These are phyloP conservation scores for Illadopsis cleaveri DNA, from an alignment of 2,113 vertebrate species.

Conservation along the genomic window DNA sequence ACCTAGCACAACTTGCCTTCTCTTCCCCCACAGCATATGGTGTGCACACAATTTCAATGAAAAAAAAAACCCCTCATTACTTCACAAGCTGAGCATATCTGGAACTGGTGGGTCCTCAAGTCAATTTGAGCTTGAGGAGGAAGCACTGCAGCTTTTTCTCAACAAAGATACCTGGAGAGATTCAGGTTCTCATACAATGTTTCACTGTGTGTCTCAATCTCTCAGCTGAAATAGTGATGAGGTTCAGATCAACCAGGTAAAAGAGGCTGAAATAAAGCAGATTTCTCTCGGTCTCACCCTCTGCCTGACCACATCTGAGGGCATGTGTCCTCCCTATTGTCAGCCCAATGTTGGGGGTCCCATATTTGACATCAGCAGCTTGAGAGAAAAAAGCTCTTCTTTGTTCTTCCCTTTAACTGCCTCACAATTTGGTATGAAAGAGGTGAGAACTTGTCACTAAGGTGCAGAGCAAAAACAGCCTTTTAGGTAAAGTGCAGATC, in stretches of 20 bases:
- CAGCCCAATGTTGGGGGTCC: accelerated
- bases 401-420: not conserved
- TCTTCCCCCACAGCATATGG: not conserved
- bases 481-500: not conserved
- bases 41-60: not conserved
- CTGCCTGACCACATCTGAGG: not conserved
- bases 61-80: not conserved
- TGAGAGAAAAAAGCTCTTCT: not conserved
- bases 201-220: not conserved
- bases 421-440: not conserved
- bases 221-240: not conserved
- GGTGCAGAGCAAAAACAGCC: not conserved
- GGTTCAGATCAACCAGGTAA: not conserved
- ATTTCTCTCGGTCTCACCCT: not conserved
- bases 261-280: not conserved
- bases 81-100: not conserved
- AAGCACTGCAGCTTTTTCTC: not conserved
- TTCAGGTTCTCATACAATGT: not conserved
- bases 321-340: not conserved
- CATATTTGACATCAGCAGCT: not conserved
- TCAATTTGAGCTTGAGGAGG: not conserved
- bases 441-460: not conserved
- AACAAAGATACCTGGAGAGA: not conserved
- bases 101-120: not conserved
- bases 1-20: not conserved